A percentile compares a stretch with the other conserved stretches of the same genome.
phyloP scores from a whole-genome alignment of 2,797 vertebrate species.

The Furcifer pardalis region DNA sequence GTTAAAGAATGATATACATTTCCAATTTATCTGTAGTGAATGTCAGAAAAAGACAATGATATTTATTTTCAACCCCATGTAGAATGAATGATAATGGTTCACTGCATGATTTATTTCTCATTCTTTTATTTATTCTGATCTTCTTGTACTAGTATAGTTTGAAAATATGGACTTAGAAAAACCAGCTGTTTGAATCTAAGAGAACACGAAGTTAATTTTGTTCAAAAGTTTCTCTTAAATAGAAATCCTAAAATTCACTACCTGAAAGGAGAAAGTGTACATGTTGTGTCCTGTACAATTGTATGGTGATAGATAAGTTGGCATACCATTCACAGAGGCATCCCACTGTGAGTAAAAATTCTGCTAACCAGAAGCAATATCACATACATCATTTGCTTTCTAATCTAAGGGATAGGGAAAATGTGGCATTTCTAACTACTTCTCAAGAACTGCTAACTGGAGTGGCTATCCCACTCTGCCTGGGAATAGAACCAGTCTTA shows the following conservation, averaged over 20 bases:
- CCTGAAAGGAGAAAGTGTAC: constrained; percentile 21
- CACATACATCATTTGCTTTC: neutral
- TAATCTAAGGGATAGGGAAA: neutral
- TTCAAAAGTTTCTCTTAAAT: constrained; percentile 31
- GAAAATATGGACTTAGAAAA: constrained; percentile 64
- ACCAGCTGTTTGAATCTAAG: constrained; percentile 55
- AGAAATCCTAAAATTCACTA: neutral
- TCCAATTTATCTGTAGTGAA: constrained; percentile 73
- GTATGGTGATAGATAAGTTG: constrained; percentile 30
- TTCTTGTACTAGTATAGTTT: constrained; percentile 54
- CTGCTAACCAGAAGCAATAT: neutral
- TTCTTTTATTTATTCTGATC: constrained; percentile 65
- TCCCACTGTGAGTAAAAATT: neutral
- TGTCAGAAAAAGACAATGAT: constrained; percentile 69
- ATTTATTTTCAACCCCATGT: constrained; percentile 69
- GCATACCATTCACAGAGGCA: neutral
- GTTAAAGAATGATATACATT: constrained; percentile 71
- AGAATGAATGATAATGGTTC: constrained; percentile 73
- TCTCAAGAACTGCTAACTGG: neutral
- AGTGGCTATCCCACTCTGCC: neutral
- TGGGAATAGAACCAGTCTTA: neutral
- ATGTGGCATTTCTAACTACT: neutral
- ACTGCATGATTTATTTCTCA: constrained; percentile 72
- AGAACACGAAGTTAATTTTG: constrained; percentile 52
- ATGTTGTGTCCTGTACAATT: neutral